phyloP scores from a whole-genome alignment of 1,140 invertebrate genomes.

The Sinonovacula constricta region DNA sequence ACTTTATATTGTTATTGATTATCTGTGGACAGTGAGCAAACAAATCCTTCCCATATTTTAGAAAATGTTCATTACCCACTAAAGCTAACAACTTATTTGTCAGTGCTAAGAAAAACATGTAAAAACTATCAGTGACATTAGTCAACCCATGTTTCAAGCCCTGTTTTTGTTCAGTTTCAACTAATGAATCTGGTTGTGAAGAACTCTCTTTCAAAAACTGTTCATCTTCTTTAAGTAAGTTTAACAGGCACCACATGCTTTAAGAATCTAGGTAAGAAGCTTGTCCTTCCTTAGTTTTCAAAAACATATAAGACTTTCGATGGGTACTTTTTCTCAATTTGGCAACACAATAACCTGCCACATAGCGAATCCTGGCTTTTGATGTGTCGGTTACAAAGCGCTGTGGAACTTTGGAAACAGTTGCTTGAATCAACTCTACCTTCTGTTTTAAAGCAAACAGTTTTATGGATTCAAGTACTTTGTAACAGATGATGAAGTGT shows the following conservation, averaged over 20 bases:
- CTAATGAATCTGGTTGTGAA: neutral
- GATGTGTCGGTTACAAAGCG: neutral
- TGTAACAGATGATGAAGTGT: slow-evolving; percentile 9
- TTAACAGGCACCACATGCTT: neutral
- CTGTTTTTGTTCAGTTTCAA: slow-evolving; percentile 9
- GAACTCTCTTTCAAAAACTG: neutral
- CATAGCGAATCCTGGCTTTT: slow-evolving; percentile 11
- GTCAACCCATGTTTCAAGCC: neutral
- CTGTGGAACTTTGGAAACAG: neutral
- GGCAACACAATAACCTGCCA: slow-evolving; percentile 16
- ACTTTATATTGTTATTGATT: neutral
- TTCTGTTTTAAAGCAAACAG: slow-evolving; percentile 9
- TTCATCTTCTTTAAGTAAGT: slow-evolving; percentile 1
- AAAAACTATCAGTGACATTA: neutral
- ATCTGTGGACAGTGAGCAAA: neutral
- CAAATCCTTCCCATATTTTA: neutral
- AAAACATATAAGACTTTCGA: slow-evolving; percentile 3
- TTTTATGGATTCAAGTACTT: neutral
- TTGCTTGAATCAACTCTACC: neutral
- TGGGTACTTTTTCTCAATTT: slow-evolving; percentile 5
- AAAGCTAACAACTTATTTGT: neutral
- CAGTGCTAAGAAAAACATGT: neutral
- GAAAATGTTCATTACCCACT: neutral
- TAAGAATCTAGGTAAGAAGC: neutral
- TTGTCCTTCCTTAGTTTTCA: neutral